These are phyloP conservation scores for Cygnus olor DNA, from an alignment of 2,797 vertebrate genomes.

Conservation along the genomic window DNA sequence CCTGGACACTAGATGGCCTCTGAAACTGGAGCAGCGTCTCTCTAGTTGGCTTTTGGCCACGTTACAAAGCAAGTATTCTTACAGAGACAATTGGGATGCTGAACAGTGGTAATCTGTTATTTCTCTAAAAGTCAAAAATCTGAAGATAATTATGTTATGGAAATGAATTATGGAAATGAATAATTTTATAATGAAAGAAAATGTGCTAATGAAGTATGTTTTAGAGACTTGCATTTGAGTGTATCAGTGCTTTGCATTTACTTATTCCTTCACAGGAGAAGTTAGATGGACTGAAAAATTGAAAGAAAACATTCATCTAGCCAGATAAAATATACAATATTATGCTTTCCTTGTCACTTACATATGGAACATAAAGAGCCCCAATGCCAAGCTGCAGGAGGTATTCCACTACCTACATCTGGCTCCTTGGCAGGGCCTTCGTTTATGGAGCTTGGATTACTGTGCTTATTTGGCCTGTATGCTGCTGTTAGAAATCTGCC, in stretches of 20 bases:
- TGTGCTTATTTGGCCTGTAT: neutral
- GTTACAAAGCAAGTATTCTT: neutral
- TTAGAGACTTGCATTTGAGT: neutral
- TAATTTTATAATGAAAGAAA: neutral
- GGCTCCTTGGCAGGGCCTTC: neutral
- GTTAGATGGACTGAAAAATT: neutral
- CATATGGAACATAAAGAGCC: neutral
- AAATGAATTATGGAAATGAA: neutral
- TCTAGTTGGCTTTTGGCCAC: neutral
- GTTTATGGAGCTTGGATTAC: neutral
- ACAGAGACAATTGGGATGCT: neutral
- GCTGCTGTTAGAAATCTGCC: neutral
- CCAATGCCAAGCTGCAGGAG: neutral
- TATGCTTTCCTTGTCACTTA: neutral
- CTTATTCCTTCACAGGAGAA: neutral
- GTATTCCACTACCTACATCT: neutral
- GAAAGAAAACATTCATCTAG: neutral
- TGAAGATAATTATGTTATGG: accelerated
- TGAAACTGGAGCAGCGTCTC: neutral
- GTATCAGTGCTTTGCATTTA: neutral
- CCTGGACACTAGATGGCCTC: neutral
- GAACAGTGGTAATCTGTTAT: neutral
- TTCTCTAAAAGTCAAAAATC: neutral
- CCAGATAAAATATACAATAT: neutral
- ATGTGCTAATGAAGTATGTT: neutral